A percentile compares a stretch with the other conserved stretches of the same genome.
These are phyloP conservation scores for Ochlodes sylvanus DNA, from an alignment of 2,888 invertebrate genomes.

Conservation along the genomic window DNA sequence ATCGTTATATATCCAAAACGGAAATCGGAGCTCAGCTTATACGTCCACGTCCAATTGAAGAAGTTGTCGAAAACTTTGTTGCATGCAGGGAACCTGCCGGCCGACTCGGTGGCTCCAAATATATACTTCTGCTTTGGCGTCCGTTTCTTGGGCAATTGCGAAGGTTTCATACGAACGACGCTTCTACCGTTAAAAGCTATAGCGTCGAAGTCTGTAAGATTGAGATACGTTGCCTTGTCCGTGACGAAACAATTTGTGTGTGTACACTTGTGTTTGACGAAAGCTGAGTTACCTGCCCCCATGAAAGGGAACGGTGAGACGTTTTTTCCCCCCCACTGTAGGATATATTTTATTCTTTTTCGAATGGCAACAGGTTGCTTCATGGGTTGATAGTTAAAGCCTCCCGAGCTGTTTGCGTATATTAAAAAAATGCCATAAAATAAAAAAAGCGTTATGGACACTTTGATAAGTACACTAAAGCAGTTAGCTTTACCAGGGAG, in stretches of 20 bases:
- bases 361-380: slow-evolving; percentile 16
- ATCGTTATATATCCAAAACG: slow-evolving; percentile 49
- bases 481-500: no score
- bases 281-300: slow-evolving; percentile 42
- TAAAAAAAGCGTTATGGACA: no score
- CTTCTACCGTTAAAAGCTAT: slow-evolving; percentile 45
- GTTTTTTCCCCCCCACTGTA: slow-evolving; percentile 42
- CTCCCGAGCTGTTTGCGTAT: no score
- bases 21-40: slow-evolving; percentile 49
- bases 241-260: slow-evolving; percentile 49
- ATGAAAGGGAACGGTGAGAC: slow-evolving; percentile 44
- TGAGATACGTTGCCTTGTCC: slow-evolving; percentile 36
- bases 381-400: no score
- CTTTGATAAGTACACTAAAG: no score
- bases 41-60: slow-evolving; percentile 57
- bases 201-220: slow-evolving; percentile 42
- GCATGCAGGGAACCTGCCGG: slow-evolving; percentile 58
- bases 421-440: no score
- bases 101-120: slow-evolving; percentile 63
- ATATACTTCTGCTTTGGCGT: slow-evolving; percentile 61
- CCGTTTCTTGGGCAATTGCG: slow-evolving; percentile 45
- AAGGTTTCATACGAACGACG: slow-evolving; percentile 38
- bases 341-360: slow-evolving; percentile 41
- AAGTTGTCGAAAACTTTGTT: slow-evolving; percentile 51
- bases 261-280: slow-evolving; percentile 43